Conservation (phyloP, 2,113 vertebrate genomes). For the Sterrhoptilus dennistouni region DNA sequence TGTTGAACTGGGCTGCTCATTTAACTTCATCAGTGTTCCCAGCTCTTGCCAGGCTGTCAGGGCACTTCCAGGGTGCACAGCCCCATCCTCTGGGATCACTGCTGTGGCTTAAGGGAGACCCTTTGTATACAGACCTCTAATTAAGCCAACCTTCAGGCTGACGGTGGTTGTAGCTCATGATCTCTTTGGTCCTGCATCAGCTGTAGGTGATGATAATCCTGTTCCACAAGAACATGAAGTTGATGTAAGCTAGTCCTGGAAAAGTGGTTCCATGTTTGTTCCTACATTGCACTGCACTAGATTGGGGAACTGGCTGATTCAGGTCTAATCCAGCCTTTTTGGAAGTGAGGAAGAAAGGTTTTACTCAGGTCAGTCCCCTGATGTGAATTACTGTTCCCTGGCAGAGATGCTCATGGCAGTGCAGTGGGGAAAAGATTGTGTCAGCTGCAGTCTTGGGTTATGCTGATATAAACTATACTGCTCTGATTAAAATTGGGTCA, state of each 20-base stretch:
- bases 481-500: constrained; percentile 23
- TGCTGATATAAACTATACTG: constrained; percentile 6
- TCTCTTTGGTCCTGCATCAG: background rate
- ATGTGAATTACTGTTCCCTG: background rate
- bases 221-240: background rate
- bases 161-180: background rate
- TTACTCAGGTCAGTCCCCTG: background rate
- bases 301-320: background rate
- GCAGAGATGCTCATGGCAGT: background rate
- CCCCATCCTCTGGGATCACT: background rate
- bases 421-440: background rate
- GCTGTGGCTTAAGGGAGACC: background rate
- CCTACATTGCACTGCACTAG: background rate
- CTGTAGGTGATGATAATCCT: background rate
- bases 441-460: constrained; percentile 10
- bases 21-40: background rate
- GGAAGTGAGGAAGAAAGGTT: background rate
- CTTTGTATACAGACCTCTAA: background rate
- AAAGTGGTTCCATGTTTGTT: background rate
- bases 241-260: background rate
- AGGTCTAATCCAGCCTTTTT: background rate
- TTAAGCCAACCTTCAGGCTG: background rate
- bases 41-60: background rate
- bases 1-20: background rate
- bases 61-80: background rate